Evolutionary conservation across 2,797 vertebrate genomes (phyloP), one percentile per base, ranked within the genome.

Genomic region (Mallotus villosus): DNA sequence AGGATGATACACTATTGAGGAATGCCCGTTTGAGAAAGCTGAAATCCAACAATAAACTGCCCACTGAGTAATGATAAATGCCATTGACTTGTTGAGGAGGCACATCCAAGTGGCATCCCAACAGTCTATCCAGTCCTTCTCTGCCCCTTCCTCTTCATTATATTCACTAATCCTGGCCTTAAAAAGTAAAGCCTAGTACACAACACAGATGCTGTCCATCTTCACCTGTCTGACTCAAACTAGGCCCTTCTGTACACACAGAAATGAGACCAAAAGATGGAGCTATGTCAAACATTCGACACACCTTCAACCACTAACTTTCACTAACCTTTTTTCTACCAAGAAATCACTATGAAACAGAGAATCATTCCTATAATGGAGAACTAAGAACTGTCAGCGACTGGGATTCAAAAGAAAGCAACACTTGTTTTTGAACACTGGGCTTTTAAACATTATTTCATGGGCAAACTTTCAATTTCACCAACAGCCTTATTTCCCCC

Each of bases 221-320:
- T 55, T 55, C 53, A 55, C 53, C 53, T 1, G 17, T 55, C 53
- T 21, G n/a, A 21, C 14, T n/a, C 27, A 29, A 29, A 29, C n/a
- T 55, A 19, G 17, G 17, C 16, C n/a, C 19, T 21, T 55, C 17
- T 55, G 9, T 37, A 3, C 57, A 77, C 4, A 84, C 22, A 76
- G 19, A 71, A 7, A 1, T 60, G 24, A 76, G 5, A 55, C 53
- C 1, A 19, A 21, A 17, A 19, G 53, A 55, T 17, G 14, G n/a
- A n/a, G 53, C 19, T 21, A 14, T 34, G 32, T 34, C 32, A 19
- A 55, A 21, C 53, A 19, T 19, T 55, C 12, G 53, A 34, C 32
- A 34, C 32, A 34, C 32, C 32, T 34, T 34, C 5, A 51, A 14
- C 17, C 11, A 51, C 21, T 22, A 58, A 21, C n/a, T 58, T 58